Base-by-base conservation (phyloP, 2,888 invertebrate genomes). In the Drosophila bunnanda region DNA sequence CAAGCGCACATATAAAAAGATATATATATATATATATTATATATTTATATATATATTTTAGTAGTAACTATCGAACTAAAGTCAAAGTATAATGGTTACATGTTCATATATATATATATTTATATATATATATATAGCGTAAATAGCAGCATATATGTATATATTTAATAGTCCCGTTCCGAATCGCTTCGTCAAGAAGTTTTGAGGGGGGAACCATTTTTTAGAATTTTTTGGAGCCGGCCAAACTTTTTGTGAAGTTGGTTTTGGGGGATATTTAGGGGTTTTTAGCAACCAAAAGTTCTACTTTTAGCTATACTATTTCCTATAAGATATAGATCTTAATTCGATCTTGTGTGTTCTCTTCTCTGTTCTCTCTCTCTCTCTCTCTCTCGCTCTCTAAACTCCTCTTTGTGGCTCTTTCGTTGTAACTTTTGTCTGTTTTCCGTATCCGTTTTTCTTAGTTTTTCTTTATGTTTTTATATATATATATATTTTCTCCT, bases 381-480 rank as follows among this genome's bases (percentile, higher is more conserved):
- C 25, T 50, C 28, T 25, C 22, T 34, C 53, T 55, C 46, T 46
- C 55, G 25, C 66, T 70, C 43, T 60, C 53, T 20, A 17, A 46
- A 34, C 55, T 58, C 54, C 56, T 55, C 28, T 72, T 78, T 73
- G 78, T 83, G 88, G 86, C 88, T 84, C 80, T 64, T 87, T 89
- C 81, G 84, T 81, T 86, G 88, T 68, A 82, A 73, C 76, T 64
- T 82, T 83, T 79, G 84, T 88, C 78, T 85, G 88, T 82, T 85
- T 88, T 82, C 80, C 82, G 80, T 84, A 65, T 66, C 48, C 34
- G 55, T 48, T 56, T 58, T 58, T 70, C 25, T 50, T 25, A 30
- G 38, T 22, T 70, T 58, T 57, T 30, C 22, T 56, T 64, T 53
- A 39, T 38, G 36, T 58, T 22, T 38, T 30, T 28, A 44, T 44